phyloP scores from a whole-genome alignment of 2,113 vertebrate genomes.

The Hymenochirus boettgeri region DNA sequence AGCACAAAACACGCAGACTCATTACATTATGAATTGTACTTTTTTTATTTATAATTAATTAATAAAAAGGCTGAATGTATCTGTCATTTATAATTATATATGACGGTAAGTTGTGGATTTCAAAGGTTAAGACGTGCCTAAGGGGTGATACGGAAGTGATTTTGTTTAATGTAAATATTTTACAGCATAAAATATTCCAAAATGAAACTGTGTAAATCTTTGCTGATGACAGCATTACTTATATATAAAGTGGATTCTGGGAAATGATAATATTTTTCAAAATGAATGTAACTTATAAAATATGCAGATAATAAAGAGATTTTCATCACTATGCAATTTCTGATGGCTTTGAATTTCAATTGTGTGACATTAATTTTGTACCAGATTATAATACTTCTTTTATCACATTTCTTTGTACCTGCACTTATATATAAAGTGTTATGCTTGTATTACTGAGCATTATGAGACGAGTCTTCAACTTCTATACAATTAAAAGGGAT shows the following conservation, averaged over 20 bases:
- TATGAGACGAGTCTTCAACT: no score
- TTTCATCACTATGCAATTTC: constrained; percentile 61
- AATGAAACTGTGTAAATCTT: constrained; percentile 48
- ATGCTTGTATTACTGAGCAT: no score
- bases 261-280: constrained; percentile 61
- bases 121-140: constrained; percentile 1
- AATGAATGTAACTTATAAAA: constrained; percentile 61
- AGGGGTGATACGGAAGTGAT: constrained; percentile 27
- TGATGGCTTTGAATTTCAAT: constrained; percentile 37
- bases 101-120: constrained; percentile 34
- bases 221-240: constrained; percentile 48
- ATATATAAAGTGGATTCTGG: constrained; percentile 50
- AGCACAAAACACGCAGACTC: neutral
- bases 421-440: constrained; percentile 35
- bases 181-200: constrained; percentile 40
- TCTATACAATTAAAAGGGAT: no score
- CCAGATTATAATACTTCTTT: neutral
- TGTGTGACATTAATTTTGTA: constrained; percentile 17
- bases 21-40: constrained; percentile 19
- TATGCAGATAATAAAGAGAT: constrained; percentile 64
- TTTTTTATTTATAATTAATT: constrained; percentile 22
- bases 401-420: constrained; percentile 16
- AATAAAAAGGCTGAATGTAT: constrained; percentile 39
- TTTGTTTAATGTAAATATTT: constrained; percentile 46
- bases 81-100: constrained; percentile 37